Evolutionary conservation across 2,797 vertebrate genomes (phyloP).

Genomic region (Euthynnus affinis): DNA sequence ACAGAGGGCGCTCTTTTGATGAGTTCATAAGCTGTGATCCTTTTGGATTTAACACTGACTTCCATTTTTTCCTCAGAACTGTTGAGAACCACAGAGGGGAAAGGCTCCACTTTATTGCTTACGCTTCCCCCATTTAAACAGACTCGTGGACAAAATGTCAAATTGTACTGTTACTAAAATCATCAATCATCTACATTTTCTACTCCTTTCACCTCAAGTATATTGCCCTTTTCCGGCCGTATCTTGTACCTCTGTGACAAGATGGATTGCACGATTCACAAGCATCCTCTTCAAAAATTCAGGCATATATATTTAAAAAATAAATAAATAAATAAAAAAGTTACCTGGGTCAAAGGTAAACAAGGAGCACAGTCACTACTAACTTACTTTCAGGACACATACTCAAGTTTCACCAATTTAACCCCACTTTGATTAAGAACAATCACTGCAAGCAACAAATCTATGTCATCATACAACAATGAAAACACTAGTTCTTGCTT

Average conservation of each 20-base stretch:
- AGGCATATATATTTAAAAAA: constrained; percentile 38
- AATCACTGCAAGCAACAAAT: constrained; percentile 84
- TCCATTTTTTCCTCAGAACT: constrained; percentile 31
- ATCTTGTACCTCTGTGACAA: constrained; percentile 42
- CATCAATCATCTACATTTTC: constrained; percentile 41
- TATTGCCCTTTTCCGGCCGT: constrained; percentile 51
- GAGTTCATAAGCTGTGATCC: constrained; percentile 45
- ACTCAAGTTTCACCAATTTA: constrained; percentile 77
- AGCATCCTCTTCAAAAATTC: constrained; percentile 57
- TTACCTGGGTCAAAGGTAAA: constrained; percentile 72
- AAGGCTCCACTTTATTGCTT: constrained; percentile 55
- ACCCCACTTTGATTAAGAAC: constrained; percentile 83
- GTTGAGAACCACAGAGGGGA: constrained; percentile 2
- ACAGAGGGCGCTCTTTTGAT: constrained; percentile 67
- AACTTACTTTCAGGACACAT: constrained; percentile 79
- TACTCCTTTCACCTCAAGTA: constrained; percentile 2
- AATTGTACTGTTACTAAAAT: constrained; percentile 35
- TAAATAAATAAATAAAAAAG: constrained; percentile 44
- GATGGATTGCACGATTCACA: constrained; percentile 59
- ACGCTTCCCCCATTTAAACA: constrained; percentile 34
- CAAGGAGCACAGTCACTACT: constrained; percentile 76
- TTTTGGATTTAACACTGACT: constrained; percentile 40
- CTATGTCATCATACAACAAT: constrained; percentile 81
- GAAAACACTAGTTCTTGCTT: constrained; percentile 80
- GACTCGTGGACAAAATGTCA: constrained; percentile 49